Percentiles rank a stretch among this genome's conserved stretches.
Evolutionary conservation across 2,797 vertebrate genomes (phyloP).

Genomic region (Amblyraja radiata): DNA sequence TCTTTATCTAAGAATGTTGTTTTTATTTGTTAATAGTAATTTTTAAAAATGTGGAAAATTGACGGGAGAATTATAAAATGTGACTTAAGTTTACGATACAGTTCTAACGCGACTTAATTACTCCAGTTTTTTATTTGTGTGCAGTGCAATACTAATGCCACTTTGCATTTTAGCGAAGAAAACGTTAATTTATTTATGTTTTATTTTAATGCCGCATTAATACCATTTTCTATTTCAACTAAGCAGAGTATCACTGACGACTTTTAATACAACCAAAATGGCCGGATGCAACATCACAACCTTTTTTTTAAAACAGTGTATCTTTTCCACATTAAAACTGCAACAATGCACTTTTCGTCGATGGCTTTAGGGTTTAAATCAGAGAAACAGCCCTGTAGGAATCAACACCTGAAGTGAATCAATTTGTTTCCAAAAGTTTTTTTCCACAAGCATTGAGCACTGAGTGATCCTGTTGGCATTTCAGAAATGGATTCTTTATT

Average conservation of each 20-base stretch:
- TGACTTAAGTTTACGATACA: background rate
- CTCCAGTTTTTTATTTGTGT: background rate
- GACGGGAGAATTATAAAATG: too few species aligned
- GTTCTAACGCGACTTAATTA: background rate
- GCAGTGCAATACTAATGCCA: background rate
- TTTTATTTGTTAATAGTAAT: background rate
- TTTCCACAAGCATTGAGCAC: background rate
- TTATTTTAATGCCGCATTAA: background rate
- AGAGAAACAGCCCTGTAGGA: background rate
- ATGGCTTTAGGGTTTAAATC: constrained; percentile 6
- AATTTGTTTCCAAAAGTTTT: background rate
- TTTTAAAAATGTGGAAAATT: background rate
- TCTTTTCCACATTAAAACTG: background rate
- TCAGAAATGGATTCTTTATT: background rate
- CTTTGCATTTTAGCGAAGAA: background rate
- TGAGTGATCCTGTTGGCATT: background rate
- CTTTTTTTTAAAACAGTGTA: background rate
- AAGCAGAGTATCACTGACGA: background rate
- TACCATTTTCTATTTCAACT: background rate
- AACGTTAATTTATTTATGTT: background rate
- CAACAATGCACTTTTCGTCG: background rate
- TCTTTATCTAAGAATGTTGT: background rate
- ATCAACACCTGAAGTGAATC: background rate
- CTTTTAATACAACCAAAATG: background rate
- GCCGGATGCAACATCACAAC: background rate